Evolutionary conservation across 37 sponge, comb jelly and placozoan genomes (phyloP).

Genomic region (Cladorhizidae sp.): DNA sequence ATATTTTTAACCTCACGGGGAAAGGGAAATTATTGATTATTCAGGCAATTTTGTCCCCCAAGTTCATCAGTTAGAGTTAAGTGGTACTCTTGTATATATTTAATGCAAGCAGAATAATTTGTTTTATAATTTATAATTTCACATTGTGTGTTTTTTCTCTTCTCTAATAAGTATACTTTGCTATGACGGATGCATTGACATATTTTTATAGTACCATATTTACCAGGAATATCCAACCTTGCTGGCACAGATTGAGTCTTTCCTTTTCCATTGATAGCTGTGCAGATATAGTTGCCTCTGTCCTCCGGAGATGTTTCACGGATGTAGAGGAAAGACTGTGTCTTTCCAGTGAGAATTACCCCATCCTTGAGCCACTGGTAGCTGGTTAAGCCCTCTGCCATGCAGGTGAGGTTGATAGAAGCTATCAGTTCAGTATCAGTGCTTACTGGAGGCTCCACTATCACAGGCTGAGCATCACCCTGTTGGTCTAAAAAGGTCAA

Average conservation of each 20-base stretch:
- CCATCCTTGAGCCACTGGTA: constrained; percentile 49
- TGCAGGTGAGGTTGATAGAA: constrained; percentile 33
- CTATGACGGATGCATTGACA: no score
- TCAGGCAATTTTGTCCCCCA: no score
- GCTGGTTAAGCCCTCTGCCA: constrained; percentile 16
- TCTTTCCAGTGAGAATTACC: constrained; percentile 23
- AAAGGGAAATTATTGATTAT: no score
- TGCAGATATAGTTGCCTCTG: constrained; percentile 56
- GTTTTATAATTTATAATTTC: no score
- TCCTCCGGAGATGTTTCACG: constrained; percentile 4
- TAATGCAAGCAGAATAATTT: no score
- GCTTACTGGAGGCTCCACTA: not conserved
- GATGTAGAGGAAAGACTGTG: constrained; percentile 13
- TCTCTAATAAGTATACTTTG: no score
- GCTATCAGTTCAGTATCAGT: not conserved
- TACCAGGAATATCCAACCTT: constrained; percentile 17
- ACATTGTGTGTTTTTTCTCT: no score
- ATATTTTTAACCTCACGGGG: no score
- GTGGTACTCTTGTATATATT: no score
- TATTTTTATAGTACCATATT: not conserved
- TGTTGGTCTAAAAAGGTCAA: not conserved
- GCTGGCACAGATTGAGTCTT: constrained; percentile 8
- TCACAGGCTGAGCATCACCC: not conserved
- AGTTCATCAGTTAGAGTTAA: no score
- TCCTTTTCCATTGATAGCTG: constrained; percentile 36